Evolutionary conservation across 2,113 vertebrate genomes (phyloP).

Genomic region (Syngnathus scovelli): DNA sequence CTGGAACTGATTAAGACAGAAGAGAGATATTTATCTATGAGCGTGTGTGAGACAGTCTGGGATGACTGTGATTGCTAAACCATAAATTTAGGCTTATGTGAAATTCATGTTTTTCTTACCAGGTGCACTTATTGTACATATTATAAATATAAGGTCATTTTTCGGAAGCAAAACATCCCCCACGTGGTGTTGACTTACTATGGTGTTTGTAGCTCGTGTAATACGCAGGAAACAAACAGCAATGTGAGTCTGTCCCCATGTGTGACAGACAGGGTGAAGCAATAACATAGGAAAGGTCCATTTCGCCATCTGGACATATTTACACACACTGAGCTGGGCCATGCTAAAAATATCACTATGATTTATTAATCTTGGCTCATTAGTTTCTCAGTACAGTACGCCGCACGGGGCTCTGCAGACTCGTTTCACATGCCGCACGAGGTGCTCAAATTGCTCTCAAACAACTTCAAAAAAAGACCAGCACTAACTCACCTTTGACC

Average conservation of each 20-base stretch:
- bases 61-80: conserved; percentile 35
- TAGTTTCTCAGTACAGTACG: conserved; percentile 32
- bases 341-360: neutral
- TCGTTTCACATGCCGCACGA: neutral
- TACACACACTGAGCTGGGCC: neutral
- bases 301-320: conserved; percentile 53
- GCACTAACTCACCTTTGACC: conserved; percentile 74
- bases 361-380: conserved; percentile 7
- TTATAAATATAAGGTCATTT: conserved; percentile 8
- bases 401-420: neutral
- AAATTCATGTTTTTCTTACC: conserved; percentile 17
- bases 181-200: conserved; percentile 9
- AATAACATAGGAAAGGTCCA: conserved; percentile 37
- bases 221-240: conserved; percentile 45
- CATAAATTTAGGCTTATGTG: conserved; percentile 35
- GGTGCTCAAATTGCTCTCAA: neutral
- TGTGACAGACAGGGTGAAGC: conserved; percentile 48
- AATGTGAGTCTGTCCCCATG: conserved; percentile 27
- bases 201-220: conserved; percentile 10
- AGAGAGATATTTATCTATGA: conserved; percentile 29
- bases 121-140: neutral
- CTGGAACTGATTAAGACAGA: conserved; percentile 73
- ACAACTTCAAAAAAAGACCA: neutral
- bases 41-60: conserved; percentile 8
- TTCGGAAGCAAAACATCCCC: conserved; percentile 27